phyloP scores from a whole-genome alignment of 2,797 vertebrate genomes.

The Pseudochromis fuscus region DNA sequence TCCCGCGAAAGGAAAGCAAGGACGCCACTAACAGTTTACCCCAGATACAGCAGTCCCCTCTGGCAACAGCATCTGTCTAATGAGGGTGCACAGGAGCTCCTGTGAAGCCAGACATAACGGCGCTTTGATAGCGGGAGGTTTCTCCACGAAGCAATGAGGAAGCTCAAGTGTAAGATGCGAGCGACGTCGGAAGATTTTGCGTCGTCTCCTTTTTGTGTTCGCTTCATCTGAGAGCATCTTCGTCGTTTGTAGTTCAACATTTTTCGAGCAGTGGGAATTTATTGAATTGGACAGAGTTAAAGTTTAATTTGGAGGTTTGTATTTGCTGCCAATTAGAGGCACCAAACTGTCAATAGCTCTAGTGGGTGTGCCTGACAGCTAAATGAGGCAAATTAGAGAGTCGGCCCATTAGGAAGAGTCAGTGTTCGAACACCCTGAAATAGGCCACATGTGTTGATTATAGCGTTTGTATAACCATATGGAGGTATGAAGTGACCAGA shows the following conservation, averaged over 20 bases:
- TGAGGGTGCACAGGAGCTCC: conserved; percentile 59
- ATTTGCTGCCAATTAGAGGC: background rate
- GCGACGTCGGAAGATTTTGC: no score
- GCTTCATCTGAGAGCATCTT: background rate
- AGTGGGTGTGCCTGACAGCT: conserved; percentile 20
- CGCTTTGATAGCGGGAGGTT: conserved; percentile 56
- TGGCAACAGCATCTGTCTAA: conserved; percentile 78
- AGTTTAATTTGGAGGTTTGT: conserved; percentile 44
- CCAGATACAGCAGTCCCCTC: conserved; percentile 71
- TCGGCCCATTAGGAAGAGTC: conserved; percentile 29
- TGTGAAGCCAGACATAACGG: conserved; percentile 67
- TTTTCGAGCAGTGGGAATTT: background rate
- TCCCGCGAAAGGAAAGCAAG: conserved; percentile 59
- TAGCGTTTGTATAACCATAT: no score
- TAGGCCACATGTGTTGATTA: background rate
- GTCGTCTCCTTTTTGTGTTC: background rate
- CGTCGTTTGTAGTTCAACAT: background rate
- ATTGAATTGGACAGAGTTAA: conserved; percentile 27
- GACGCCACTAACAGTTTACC: conserved; percentile 68
- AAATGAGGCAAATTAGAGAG: conserved; percentile 15
- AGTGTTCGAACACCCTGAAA: conserved; percentile 15
- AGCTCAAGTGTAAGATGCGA: no score
- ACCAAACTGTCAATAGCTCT: conserved; percentile 13
- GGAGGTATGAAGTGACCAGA: no score
- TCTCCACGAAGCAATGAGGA: conserved; percentile 24